Evolutionary conservation across 2,797 vertebrate species (phyloP).

Genomic region (Sphenodon punctatus): DNA sequence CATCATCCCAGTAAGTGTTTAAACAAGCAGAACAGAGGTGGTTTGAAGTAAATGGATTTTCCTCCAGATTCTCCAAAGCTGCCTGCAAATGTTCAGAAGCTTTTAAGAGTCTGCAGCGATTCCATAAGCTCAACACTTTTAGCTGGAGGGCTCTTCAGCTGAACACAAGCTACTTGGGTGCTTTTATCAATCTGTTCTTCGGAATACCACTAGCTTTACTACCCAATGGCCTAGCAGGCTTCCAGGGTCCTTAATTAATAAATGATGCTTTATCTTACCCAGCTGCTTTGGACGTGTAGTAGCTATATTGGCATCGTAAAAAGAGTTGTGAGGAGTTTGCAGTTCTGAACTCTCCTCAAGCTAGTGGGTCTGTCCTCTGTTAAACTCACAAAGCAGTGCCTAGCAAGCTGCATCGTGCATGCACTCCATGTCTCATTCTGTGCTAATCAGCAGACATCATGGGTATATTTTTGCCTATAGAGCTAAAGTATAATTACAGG

Average conservation of each 20-base stretch:
- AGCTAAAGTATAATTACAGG: slow-evolving; percentile 4
- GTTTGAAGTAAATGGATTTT: background rate
- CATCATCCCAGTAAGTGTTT: background rate
- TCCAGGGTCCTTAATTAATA: background rate
- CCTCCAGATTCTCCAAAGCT: background rate
- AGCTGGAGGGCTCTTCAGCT: background rate
- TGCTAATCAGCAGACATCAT: background rate
- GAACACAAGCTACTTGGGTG: background rate
- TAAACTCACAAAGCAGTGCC: background rate
- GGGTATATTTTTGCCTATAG: background rate
- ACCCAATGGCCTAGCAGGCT: background rate
- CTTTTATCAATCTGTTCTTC: background rate
- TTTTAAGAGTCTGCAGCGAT: background rate
- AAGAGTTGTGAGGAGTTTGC: background rate
- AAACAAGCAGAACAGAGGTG: background rate
- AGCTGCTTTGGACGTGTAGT: fast-evolving
- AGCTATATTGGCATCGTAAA: background rate
- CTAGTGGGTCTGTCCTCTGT: background rate
- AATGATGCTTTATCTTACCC: background rate
- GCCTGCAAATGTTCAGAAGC: background rate
- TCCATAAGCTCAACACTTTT: background rate
- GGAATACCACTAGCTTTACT: background rate
- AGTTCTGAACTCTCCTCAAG: fast-evolving
- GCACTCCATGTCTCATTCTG: background rate
- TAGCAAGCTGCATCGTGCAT: background rate